These are phyloP conservation scores for Tetramorium parvispinum DNA, from an alignment of 1,140 invertebrate genomes.

Conservation along the genomic window DNA sequence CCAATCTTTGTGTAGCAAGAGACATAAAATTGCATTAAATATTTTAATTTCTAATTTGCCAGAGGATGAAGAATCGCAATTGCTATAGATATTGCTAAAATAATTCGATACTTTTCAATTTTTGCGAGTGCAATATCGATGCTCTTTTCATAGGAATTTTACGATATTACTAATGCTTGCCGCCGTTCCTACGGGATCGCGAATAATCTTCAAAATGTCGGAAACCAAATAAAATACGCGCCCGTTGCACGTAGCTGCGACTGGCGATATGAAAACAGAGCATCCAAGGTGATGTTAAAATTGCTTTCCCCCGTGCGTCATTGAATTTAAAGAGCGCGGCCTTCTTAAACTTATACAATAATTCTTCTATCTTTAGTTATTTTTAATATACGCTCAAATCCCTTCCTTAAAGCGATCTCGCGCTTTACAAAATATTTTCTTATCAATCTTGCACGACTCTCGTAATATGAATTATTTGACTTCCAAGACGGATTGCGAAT, in stretches of 20 bases:
- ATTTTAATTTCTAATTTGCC: not conserved
- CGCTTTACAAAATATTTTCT: not conserved
- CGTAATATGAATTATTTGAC: not conserved
- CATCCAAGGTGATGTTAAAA: not conserved
- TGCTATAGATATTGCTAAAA: not conserved
- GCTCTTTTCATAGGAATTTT: not conserved
- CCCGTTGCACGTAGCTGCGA: not conserved
- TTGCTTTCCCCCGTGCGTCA: not conserved
- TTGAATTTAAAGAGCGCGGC: not conserved
- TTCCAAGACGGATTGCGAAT: not conserved
- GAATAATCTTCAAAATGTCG: constrained; percentile 6
- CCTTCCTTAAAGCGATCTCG: not conserved
- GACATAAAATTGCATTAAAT: not conserved
- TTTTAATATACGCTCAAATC: not conserved
- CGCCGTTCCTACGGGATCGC: not conserved
- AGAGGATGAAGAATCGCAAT: not conserved
- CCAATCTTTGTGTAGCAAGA: not conserved
- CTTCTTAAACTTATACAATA: not conserved
- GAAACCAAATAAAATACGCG: constrained; percentile 10
- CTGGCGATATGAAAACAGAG: constrained; percentile 24
- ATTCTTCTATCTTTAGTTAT: not conserved
- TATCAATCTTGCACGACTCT: not conserved
- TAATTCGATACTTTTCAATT: not conserved
- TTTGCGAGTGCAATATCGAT: not conserved
- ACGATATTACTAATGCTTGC: not conserved